Evolutionary conservation across 2,797 vertebrate species (phyloP), one percentile per base, ranked within the genome.

Genomic region (Lerista edwardsae): DNA sequence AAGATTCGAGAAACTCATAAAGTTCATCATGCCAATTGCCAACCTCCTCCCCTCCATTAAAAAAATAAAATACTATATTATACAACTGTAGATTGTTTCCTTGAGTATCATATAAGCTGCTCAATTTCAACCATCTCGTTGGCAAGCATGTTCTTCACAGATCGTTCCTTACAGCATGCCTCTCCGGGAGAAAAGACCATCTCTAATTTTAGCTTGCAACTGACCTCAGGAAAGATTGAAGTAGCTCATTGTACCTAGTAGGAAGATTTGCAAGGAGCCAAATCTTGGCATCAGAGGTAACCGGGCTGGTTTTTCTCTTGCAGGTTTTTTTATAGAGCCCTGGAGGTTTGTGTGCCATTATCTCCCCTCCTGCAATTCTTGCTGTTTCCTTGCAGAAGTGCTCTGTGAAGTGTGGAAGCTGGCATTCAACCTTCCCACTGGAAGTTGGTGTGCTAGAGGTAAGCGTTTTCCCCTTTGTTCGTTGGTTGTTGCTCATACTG

Each of bases 151-250:
- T 59, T 61, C 17, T 23, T 55, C 1, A 4, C 10, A 59, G 36
- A 31, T 59, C 79, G 51, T 39, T 47, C n/a, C 44, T 0, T 44
- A 23, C 5, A 27, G 34, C 6, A 4, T 44, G 23, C n/a, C 29
- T 59, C 76, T 73, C 14, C 17, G 7, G 64, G 34, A 65, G 47
- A 76, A 62, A 64, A 84, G 19, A 47, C 21, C 39, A 59, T 8
- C 29, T 84, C 67, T 84, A 78, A 85, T 85, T 88, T 81, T 79
- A 84, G 74, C 57, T 55, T 36, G 36, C 44, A 57, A 14, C 83
- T 74, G 61, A 74, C 59, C 9, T 61, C 29, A 17, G 12, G 51
- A 41, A 65, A 72, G 47, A 31, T 11, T 39, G 68, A 71, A n/a
- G 2, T 23, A 57, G 8, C 59, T 31, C 27, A 9, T 10, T 64